These are phyloP conservation scores for Chinchilla lanigera DNA, from an alignment of 2,113 vertebrate species.

Conservation along the genomic window DNA sequence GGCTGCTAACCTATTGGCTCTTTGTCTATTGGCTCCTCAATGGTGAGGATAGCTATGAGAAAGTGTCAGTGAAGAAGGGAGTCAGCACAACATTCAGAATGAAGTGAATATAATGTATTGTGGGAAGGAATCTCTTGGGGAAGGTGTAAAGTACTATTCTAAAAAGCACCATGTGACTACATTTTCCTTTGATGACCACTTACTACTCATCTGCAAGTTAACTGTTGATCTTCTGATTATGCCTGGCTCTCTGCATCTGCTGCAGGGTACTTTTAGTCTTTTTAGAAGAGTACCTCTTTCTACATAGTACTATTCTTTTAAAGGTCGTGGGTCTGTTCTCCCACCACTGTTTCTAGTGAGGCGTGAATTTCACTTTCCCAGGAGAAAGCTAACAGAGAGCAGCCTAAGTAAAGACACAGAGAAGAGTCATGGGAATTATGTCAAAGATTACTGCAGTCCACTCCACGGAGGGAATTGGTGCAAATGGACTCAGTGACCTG, in stretches of 20 bases:
- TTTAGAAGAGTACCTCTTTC: background rate
- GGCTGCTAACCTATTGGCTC: background rate
- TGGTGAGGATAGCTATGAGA: background rate
- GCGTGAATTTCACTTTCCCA: constrained; percentile 19
- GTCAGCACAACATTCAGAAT: background rate
- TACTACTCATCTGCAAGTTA: background rate
- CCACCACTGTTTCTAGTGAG: background rate
- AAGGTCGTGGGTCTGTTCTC: background rate
- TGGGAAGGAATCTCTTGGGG: background rate
- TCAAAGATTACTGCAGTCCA: background rate
- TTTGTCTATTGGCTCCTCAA: background rate
- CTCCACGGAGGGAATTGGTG: background rate
- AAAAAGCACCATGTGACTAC: background rate
- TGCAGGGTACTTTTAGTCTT: background rate
- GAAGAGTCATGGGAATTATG: background rate
- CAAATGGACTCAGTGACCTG: background rate
- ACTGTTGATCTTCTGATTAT: background rate
- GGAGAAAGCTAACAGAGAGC: background rate
- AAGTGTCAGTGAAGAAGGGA: background rate
- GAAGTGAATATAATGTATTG: background rate
- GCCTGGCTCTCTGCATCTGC: background rate
- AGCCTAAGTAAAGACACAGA: background rate
- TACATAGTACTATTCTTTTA: background rate
- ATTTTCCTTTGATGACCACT: background rate
- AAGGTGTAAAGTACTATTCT: background rate